phyloP scores from a whole-genome alignment of 2,797 vertebrate species.

The Prunella strophiata region DNA sequence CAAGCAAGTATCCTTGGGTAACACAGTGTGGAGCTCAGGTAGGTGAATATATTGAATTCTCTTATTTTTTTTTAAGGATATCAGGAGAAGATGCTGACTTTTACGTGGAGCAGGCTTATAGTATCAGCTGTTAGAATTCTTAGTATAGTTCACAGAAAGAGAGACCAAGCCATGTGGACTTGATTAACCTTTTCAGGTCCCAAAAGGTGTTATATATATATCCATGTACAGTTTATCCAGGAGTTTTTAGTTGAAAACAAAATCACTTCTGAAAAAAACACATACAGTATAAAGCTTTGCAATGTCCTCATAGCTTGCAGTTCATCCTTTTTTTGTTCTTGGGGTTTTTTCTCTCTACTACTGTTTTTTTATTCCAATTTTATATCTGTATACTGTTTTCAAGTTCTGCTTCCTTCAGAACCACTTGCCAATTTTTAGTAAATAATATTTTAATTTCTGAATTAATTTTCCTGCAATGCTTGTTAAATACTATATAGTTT shows the following conservation, averaged over 20 bases:
- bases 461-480: neutral
- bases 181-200: neutral
- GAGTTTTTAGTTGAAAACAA: neutral
- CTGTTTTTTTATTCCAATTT: neutral
- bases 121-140: neutral
- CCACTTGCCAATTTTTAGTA: accelerated
- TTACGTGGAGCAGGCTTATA: neutral
- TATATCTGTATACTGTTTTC: neutral
- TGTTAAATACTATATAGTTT: neutral
- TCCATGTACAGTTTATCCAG: neutral
- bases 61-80: neutral
- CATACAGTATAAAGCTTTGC: neutral
- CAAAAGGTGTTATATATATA: neutral
- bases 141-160: neutral
- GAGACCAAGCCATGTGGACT: neutral
- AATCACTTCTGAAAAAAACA: neutral
- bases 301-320: neutral
- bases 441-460: neutral
- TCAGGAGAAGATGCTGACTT: neutral
- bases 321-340: neutral
- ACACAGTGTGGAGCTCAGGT: neutral
- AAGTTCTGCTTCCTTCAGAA: neutral
- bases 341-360: accelerated
- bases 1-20: neutral
- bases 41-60: neutral